phyloP scores from a whole-genome alignment of 2,888 invertebrate genomes.

The Tenthredo amoena region DNA sequence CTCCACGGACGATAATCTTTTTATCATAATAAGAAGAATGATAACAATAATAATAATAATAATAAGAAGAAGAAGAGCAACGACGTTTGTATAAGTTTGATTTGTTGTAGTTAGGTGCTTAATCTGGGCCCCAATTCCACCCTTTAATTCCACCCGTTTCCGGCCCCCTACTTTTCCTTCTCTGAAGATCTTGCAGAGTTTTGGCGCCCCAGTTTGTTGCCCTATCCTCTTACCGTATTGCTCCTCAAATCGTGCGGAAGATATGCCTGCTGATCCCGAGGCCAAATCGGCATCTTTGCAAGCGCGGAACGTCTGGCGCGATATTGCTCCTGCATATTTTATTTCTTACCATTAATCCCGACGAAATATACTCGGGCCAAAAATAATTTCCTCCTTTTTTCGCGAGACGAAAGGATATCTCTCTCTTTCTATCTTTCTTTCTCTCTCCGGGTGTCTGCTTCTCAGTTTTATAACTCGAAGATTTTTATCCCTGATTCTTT shows the following conservation, averaged over 20 bases:
- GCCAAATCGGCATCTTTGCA: slow-evolving; percentile 62
- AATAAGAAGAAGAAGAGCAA: not conserved
- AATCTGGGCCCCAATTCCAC: not conserved
- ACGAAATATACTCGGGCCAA: slow-evolving; percentile 36
- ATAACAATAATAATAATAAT: not conserved
- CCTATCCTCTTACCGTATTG: slow-evolving; percentile 59
- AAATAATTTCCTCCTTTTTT: slow-evolving; percentile 34
- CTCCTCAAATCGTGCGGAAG: slow-evolving; percentile 61
- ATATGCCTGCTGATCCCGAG: slow-evolving; percentile 59
- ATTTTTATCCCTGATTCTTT: slow-evolving; percentile 7
- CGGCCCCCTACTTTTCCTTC: slow-evolving; percentile 11
- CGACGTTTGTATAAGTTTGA: not conserved
- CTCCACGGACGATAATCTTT: slow-evolving; percentile 23
- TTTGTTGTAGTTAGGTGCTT: not conserved
- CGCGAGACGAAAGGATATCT: not conserved
- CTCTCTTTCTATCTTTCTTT: not conserved
- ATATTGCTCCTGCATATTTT: slow-evolving; percentile 50
- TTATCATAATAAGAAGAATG: not conserved
- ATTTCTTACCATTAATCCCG: slow-evolving; percentile 38
- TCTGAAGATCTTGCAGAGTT: slow-evolving; percentile 5
- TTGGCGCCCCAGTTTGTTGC: slow-evolving; percentile 48
- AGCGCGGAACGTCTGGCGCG: slow-evolving; percentile 60
- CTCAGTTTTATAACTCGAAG: not conserved
- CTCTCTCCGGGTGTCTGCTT: not conserved
- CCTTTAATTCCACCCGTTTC: slow-evolving; percentile 13